phyloP scores from a whole-genome alignment of 2,888 invertebrate genomes.

The Latheticus oryzae region DNA sequence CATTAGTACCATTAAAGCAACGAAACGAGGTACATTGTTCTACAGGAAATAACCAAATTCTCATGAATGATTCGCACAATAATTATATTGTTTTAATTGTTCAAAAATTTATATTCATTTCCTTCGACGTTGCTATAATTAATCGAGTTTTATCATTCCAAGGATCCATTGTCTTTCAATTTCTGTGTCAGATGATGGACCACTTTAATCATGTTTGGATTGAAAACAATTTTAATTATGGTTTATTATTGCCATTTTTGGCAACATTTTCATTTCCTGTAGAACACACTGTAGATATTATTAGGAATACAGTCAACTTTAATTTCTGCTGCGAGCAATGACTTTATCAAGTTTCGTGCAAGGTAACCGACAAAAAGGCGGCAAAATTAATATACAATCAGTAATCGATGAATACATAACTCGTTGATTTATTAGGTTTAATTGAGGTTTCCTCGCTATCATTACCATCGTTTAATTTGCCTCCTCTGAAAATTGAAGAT shows the following conservation, averaged over 20 bases:
- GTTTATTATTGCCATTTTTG: too few species aligned
- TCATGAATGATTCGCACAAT: constrained; percentile 47
- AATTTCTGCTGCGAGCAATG: too few species aligned
- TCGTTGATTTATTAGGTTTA: constrained; percentile 39
- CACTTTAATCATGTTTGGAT: too few species aligned
- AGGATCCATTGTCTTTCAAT: constrained; percentile 16
- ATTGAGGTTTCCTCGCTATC: constrained; percentile 38
- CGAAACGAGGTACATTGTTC: constrained; percentile 49
- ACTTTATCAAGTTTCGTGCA: too few species aligned
- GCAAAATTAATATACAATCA: constrained; percentile 25
- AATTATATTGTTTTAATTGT: constrained; percentile 44
- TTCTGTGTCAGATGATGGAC: constrained; percentile 21
- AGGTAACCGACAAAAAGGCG: constrained; percentile 24
- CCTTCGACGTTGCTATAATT: constrained; percentile 25
- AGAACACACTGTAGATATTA: too few species aligned
- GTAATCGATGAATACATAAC: constrained; percentile 34
- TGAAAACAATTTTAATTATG: too few species aligned
- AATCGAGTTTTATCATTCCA: constrained; percentile 13
- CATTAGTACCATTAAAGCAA: constrained; percentile 49
- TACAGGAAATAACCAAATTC: constrained; percentile 48
- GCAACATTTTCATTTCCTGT: too few species aligned
- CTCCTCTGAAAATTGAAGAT: constrained; percentile 12
- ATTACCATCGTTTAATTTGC: constrained; percentile 37
- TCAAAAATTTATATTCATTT: constrained; percentile 32
- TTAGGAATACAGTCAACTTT: too few species aligned